These are phyloP conservation scores for Melinopterus prodromus DNA, from an alignment of 2,888 invertebrate species.

Conservation along the genomic window DNA sequence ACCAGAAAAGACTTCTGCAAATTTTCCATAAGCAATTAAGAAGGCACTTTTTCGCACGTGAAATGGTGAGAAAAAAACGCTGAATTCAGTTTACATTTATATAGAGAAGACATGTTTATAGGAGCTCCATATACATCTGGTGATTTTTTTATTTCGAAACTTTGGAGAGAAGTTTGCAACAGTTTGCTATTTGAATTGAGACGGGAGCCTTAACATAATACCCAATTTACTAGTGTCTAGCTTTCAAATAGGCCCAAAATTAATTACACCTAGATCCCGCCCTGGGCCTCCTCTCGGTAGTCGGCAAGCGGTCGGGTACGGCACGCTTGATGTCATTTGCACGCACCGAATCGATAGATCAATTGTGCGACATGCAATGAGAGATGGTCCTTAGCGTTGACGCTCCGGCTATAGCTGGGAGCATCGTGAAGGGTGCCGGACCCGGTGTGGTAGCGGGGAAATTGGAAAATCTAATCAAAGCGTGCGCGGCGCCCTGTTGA, in stretches of 20 bases:
- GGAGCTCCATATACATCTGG: too few species aligned
- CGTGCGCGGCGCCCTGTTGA: conserved; percentile 10
- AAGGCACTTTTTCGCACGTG: too few species aligned
- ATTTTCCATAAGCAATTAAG: too few species aligned
- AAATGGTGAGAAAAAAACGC: too few species aligned
- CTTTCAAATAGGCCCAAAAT: neutral
- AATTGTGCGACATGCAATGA: conserved; percentile 31
- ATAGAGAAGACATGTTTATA: too few species aligned
- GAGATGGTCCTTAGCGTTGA: neutral
- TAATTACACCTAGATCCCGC: neutral
- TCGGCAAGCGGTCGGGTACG: conserved; percentile 7
- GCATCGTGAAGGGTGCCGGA: conserved; percentile 5
- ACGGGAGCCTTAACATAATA: too few species aligned
- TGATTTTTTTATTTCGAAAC: too few species aligned
- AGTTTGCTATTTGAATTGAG: too few species aligned
- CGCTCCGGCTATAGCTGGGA: conserved; percentile 6
- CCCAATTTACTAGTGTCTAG: too few species aligned
- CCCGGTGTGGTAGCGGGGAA: conserved; percentile 16
- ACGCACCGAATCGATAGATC: conserved; percentile 36
- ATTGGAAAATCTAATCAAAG: conserved; percentile 26
- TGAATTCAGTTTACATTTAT: too few species aligned
- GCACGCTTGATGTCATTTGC: conserved; percentile 19
- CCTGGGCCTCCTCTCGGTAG: neutral
- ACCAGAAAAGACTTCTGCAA: too few species aligned
- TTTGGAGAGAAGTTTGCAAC: too few species aligned